A percentile compares a stretch with the other conserved stretches of the same genome.
These are phyloP conservation scores for Sarcoramphus papa DNA, from an alignment of 2,797 vertebrate genomes.

Conservation along the genomic window DNA sequence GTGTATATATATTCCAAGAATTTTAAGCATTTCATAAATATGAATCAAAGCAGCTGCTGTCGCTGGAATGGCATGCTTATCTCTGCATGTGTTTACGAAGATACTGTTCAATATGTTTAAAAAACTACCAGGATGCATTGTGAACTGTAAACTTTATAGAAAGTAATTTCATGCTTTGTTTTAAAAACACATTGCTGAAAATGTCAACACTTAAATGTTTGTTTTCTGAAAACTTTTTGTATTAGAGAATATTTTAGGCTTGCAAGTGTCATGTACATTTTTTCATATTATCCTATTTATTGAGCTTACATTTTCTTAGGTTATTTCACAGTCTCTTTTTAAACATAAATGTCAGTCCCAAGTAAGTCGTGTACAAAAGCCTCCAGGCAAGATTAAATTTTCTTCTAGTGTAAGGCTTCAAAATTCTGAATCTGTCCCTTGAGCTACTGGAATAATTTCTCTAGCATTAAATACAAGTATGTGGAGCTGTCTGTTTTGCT, in stretches of 20 bases:
- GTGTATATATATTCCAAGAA: not conserved
- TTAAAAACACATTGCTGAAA: not conserved
- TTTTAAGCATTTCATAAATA: not conserved
- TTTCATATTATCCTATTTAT: not conserved
- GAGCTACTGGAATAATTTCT: not conserved
- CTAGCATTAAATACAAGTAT: not conserved
- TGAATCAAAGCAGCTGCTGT: constrained; percentile 16
- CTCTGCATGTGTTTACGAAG: not conserved
- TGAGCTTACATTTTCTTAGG: not conserved
- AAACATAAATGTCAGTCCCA: not conserved
- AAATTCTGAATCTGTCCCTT: not conserved
- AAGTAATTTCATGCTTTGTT: not conserved
- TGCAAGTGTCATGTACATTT: not conserved
- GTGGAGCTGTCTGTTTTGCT: not conserved
- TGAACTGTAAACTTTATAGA: not conserved
- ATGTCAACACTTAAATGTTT: not conserved
- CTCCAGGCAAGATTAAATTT: not conserved
- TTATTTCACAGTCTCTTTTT: not conserved
- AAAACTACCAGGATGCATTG: not conserved
- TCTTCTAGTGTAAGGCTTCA: not conserved
- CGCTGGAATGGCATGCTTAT: not conserved
- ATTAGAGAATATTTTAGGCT: not conserved
- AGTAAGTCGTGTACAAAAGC: not conserved
- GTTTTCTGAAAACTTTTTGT: not conserved
- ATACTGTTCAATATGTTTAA: not conserved